Evolutionary conservation across 2,113 vertebrate species (phyloP).

Genomic region (Nibea albiflora): DNA sequence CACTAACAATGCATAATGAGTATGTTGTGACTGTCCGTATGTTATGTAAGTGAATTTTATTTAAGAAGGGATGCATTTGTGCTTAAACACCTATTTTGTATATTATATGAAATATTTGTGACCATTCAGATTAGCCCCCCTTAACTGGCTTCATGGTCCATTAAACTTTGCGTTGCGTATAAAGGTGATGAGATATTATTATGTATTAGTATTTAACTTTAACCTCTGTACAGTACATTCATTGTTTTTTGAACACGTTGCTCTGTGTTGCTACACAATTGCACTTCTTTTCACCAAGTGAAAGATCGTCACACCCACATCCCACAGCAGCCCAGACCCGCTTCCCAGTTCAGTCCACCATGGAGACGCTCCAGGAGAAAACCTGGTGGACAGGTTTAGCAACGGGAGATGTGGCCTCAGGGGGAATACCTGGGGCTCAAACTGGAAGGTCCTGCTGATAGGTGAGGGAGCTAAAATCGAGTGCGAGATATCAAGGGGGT

Average conservation of each 20-base stretch:
- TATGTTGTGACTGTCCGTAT: background rate
- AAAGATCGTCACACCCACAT: background rate
- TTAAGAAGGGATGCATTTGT: background rate
- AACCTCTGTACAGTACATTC: background rate
- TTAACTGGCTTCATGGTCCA: background rate
- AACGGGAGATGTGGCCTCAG: slow-evolving; percentile 7
- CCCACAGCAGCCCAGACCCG: background rate
- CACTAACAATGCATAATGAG: background rate
- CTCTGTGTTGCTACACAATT: background rate
- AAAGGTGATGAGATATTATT: background rate
- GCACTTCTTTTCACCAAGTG: background rate
- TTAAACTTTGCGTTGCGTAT: background rate
- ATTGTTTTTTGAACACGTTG: background rate
- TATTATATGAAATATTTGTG: background rate
- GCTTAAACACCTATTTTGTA: background rate
- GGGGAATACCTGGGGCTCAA: slow-evolving; percentile 36
- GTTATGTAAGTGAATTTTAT: no score
- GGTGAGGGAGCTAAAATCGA: background rate
- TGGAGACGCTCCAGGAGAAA: background rate
- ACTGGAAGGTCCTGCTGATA: background rate
- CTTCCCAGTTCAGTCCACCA: background rate
- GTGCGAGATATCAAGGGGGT: background rate
- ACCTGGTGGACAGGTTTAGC: slow-evolving; percentile 21
- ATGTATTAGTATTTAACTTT: background rate
- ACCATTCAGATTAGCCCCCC: background rate